Base-by-base conservation (phyloP, 2,113 vertebrate species). In the Sinocyclocheilus maitianheensis region DNA sequence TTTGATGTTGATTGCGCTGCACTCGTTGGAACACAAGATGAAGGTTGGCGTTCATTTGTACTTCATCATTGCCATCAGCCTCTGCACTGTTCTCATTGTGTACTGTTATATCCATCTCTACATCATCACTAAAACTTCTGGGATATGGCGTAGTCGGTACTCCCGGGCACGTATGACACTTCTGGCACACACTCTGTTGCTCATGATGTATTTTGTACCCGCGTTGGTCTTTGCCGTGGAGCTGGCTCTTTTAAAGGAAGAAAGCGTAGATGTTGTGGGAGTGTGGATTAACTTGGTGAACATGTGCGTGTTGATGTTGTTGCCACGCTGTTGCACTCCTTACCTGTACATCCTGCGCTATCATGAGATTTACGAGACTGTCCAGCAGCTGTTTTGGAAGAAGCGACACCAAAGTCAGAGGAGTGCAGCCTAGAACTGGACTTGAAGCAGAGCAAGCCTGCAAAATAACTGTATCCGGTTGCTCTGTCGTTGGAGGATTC, bases 101-200 rank as follows among this genome's bases (percentile, higher is more conserved):
- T 95, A 93, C 92, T 96, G 95, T 89, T 96, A 96, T 85, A 86
- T 94, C 65, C 94, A 91, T 62, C 93, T 97, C 46, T 96, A 95
- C 86, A 88, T 91, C 89, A 91, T 95, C 6, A 95, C 96, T 24
- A 94, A 88, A 89, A 93, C 90, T 48, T 95, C 95, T 2, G 94
- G 95, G 7, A 94, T 95, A 86, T 96, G 95, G 92, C 86, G 88
- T 16, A 95, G 76, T 9, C 93, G 94, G 62, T 95, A 93, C 88
- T 96, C 95, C n/a, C 90, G 93, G 83, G 95, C 96, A 5, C 92
- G 93, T n/a, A 91, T 95, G 40, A 96, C 95, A 0, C 86, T 96
- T 75, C 89, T 96, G 65, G 93, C 92, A 1, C 95, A 97, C 13
- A 91, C 91, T 1, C 26, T 94, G 6, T 88, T 96, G 69, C 93